Evolutionary conservation across 2,888 invertebrate species (phyloP), one percentile per base, ranked within the genome.

Genomic region (Epicampocera succincta): DNA sequence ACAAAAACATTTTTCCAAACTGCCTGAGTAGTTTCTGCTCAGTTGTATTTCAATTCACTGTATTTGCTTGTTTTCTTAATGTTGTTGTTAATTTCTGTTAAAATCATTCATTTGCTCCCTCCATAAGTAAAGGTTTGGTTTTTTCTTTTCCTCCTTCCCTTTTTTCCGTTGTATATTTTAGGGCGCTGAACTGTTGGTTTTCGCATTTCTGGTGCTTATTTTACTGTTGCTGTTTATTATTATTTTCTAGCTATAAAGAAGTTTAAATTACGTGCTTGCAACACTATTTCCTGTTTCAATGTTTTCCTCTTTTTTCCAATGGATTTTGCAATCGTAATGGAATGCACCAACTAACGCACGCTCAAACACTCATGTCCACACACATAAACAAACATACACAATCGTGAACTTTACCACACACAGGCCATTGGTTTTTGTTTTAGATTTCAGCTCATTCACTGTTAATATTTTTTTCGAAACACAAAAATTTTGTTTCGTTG

Each of bases 201-300:
- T 42, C 42, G 48, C 38, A 33, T 21, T 29, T 40, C 13, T 11
- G 13, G 5, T 44, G 13, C 44, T 58, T 48, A 50, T 60, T 38
- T 63, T 56, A 56, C 42, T 71, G 46, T 68, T 79, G 72, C 68
- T 66, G 25, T 63, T 61, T 52, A 78, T 50, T 52, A 78, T 50
- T 72, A 78, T 78, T 44, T 72, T 66, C 50, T 48, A 65, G 71
- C 58, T 78, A 58, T n/a, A 63, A 29, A 63, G 61, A 77, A 69
- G 48, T 73, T 77, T 50, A 77, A 77, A 82, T 82, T 77, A 78
- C 77, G 77, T 82, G 81, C 63, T 63, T 71, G 81, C 74, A 82
- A 77, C 81, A 82, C 81, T 60, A 77, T 74, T 63, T 73, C 63
- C 73, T 60, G 15, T 38, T 17, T 2, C 33, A 33, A 11, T 1